Evolutionary conservation across 2,888 invertebrate genomes (phyloP), one percentile per base, ranked within the genome.

Genomic region (Caenorhabditis imperialis): DNA sequence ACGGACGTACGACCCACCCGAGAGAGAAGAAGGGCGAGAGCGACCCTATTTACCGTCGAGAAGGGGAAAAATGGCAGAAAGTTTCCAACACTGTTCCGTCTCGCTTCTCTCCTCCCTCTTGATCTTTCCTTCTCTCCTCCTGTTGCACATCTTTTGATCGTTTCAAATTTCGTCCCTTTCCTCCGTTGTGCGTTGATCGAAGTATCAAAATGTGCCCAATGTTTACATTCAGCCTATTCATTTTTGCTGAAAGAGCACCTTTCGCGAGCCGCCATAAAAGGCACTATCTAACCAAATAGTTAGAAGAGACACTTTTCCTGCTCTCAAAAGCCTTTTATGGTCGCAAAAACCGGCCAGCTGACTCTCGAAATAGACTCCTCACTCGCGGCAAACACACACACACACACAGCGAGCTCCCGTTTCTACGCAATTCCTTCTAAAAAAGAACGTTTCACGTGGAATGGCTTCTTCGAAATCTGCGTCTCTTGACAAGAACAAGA

Each of bases 131-230:
- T 38, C 42, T 44, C 54, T 55, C 45, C 5, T 12, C 42, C 22
- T 42, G n/a, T 23, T 38, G 20, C 14, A 18, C 16, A 44, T 37
- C 44, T 42, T 61, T 63, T 63, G 54, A 63, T 63, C 63, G 48
- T 55, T 48, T 55, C 45, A 63, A 54, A 55, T 22, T 54, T 54
- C 30, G 25, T 38, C 33, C 22, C 1, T 16, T 22, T 16, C 30
- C 57, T 35, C 35, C 45, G 33, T 16, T 38, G 33, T 47, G 55
- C 48, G 40, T 48, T 63, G 63, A 63, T 63, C 63, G 54, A 63
- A 55, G 55, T 47, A 63, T 55, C 63, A 63, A 55, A 63, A 63
- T 55, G 63, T 63, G 54, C 54, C 61, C n/a, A n/a, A n/a, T n/a
- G n/a, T n/a, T n/a, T n/a, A n/a, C n/a, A n/a, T n/a, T n/a, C n/a